phyloP scores from a whole-genome alignment of 2,113 vertebrate genomes.

The Aphyosemion australe region DNA sequence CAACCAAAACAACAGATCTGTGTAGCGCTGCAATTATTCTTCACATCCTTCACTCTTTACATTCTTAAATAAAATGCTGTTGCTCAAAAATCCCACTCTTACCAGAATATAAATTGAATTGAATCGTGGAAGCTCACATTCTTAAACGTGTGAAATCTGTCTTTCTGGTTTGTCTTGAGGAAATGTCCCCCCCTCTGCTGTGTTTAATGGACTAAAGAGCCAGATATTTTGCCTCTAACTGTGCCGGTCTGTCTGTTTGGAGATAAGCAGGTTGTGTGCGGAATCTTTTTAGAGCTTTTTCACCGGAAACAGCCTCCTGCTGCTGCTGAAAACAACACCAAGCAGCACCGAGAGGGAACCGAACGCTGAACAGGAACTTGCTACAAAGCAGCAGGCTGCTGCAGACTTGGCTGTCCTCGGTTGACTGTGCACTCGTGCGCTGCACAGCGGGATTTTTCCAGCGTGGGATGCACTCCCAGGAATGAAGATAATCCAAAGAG shows the following conservation, averaged over 20 bases:
- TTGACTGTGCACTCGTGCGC: background rate
- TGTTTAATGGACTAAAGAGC: background rate
- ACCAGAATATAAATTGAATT: no score
- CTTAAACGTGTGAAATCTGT: background rate
- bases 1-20: conserved; percentile 5
- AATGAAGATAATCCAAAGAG: background rate
- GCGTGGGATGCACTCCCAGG: background rate
- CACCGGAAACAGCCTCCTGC: background rate
- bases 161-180: background rate
- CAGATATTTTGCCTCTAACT: background rate
- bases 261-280: background rate
- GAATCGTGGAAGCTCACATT: no score
- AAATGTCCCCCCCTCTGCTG: background rate
- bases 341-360: background rate
- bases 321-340: background rate
- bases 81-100: no score
- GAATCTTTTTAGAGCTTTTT: background rate
- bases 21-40: conserved; percentile 2
- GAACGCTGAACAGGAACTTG: background rate
- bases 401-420: background rate
- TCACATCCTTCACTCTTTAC: no score
- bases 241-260: conserved; percentile 7
- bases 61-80: no score
- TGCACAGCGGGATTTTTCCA: background rate
- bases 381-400: background rate